Conservation (phyloP, 2,888 invertebrate species). For the Chrysopilus asiliformis region DNA sequence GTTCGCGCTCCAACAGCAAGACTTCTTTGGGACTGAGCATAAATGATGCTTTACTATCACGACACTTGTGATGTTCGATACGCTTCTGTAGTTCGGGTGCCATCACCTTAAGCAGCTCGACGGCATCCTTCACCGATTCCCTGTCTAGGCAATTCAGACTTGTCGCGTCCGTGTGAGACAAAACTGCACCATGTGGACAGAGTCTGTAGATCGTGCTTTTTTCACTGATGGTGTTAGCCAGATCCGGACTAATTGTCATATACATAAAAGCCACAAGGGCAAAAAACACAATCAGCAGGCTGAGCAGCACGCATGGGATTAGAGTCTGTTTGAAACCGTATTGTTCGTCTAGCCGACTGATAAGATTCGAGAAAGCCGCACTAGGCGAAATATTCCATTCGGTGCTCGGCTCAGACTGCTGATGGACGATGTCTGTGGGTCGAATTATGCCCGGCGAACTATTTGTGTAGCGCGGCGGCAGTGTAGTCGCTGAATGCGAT, state of each 20-base stretch:
- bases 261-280: conserved; percentile 51
- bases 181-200: conserved; percentile 32
- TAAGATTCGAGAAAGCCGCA: conserved; percentile 18
- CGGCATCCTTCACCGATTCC: conserved; percentile 46
- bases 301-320: conserved; percentile 50
- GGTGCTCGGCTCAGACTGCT: conserved; percentile 12
- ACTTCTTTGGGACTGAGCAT: conserved; percentile 51
- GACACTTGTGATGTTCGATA: conserved; percentile 32
- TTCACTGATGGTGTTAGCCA: conserved; percentile 25
- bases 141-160: conserved; percentile 52
- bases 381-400: conserved; percentile 18
- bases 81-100: conserved; percentile 48
- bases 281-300: conserved; percentile 49
- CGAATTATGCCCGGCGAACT: too few species aligned
- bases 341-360: conserved; percentile 20
- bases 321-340: conserved; percentile 30
- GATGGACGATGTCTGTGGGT: conserved; percentile 14
- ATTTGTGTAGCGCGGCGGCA: too few species aligned
- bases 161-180: conserved; percentile 40
- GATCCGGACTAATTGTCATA: conserved; percentile 41
- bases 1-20: conserved; percentile 37
- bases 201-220: conserved; percentile 42
- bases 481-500: conserved; percentile 10
- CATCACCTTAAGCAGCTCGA: conserved; percentile 48
- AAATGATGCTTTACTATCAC: conserved; percentile 35